Evolutionary conservation across 2,888 invertebrate genomes (phyloP), one percentile per base, ranked within the genome.

Genomic region (Amblyteles armatorius): DNA sequence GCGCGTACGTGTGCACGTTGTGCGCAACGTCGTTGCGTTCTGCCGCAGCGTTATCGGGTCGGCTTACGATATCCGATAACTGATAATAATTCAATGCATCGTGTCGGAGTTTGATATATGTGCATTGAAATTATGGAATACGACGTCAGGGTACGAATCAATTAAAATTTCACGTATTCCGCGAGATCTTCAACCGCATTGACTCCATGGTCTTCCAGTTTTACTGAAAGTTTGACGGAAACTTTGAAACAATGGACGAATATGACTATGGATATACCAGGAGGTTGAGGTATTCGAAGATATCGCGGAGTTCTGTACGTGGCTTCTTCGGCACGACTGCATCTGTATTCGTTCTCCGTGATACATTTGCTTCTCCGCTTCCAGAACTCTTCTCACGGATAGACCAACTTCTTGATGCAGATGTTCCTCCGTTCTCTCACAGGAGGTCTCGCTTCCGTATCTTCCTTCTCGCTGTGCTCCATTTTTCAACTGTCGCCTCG

Each of bases 301-400:
- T 63, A 63, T 33, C 33, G 60, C 5, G 7, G 60, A 63, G 26
- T 63, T 63, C n/a, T 63, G 29, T 63, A 33, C 60, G 33, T 29
- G 13, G 67, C 40, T 67, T 67, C 36, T 67, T 67, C 67, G 19
- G 36, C 36, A 40, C 26, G 67, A 33, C 71, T 60, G 60, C 57
- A 16, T 40, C 36, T 13, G 60, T 19, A 73, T 73, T 60, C 36
- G 60, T 73, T 16, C 36, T 22, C 40, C 60, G 60, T 40, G 73
- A 73, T 60, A 57, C 44, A 73, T 73, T 33, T 60, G 73, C n/a
- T 40, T 44, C 16, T 40, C 3, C 36, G 7, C 44, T 22, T 36
- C 22, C 26, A 44, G 19, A 73, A 73, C 60, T 73, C 55, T 57
- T 77, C 26, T 26, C 77, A 55, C 40, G 65, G 65, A 65, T 77